Evolutionary conservation across 2,113 vertebrate species (phyloP), one percentile per base, ranked within the genome.

Genomic region (Cephalophus harveyi): DNA sequence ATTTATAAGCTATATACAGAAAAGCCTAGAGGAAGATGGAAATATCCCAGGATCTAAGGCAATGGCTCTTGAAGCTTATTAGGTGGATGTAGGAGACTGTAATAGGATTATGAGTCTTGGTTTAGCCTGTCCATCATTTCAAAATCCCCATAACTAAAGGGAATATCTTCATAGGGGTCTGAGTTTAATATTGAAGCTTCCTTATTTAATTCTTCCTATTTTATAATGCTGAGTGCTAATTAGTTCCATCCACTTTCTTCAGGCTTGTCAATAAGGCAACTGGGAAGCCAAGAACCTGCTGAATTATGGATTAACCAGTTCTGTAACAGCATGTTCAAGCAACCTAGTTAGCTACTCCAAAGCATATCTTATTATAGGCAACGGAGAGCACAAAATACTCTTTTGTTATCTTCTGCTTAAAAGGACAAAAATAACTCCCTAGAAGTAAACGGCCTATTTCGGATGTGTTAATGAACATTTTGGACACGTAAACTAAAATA

Each of bases 91-190:
- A 97, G 95, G 93, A 97, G 95, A 97, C 57, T 83, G n/a, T 98
- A 98, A 98, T 97, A 98, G 92, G 97, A 98, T 98, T 98, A 97
- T 96, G 96, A 97, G 91, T 95, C 98, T 98, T 95, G 96, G 95
- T 97, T 98, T 97, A 98, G 98, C 94, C 97, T 98, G 97, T 97
- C 98, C 93, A 97, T 98, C 97, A 98, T 97, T 98, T 96, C 89
- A 98, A 98, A 96, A 98, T 98, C 96, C 95, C 97, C 98, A 97
- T 95, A 98, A 98, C 97, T 98, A 94, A 98, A 98, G 88, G 74
- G 87, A 98, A 91, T 97, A 97, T 98, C 95, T 98, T 97, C 96
- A 98, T 95, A 98, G 89, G 94, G 96, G 96, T 97, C 93, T 97
- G 95, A 92, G 78, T 97, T 98, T 97, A 98, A 98, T 98, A 98